Evolutionary conservation across 2,113 vertebrate genomes (phyloP).

Genomic region (Tapirus terrestris): DNA sequence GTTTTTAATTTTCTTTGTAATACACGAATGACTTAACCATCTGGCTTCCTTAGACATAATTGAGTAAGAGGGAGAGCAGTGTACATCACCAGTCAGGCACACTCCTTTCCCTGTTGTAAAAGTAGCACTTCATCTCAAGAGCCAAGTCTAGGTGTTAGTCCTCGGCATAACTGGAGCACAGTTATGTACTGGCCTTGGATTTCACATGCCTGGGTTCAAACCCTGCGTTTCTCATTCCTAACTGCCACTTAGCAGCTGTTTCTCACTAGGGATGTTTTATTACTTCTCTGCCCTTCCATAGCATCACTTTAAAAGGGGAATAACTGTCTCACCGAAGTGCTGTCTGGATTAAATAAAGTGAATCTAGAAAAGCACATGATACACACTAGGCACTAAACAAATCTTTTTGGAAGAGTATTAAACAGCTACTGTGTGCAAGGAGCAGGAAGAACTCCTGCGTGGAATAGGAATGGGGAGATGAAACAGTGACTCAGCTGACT

Average conservation of each 20-base stretch:
- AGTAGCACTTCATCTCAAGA: not conserved
- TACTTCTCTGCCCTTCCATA: not conserved
- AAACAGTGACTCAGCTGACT: not conserved
- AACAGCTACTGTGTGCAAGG: not conserved
- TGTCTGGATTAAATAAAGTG: not conserved
- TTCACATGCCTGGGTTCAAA: not conserved
- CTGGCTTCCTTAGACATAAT: not conserved
- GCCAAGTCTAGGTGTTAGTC: not conserved
- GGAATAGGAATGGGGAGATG: not conserved
- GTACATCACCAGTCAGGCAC: not conserved
- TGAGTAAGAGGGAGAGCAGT: not conserved
- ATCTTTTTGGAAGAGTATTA: not conserved
- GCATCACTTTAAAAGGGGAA: not conserved
- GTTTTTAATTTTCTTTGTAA: conserved; percentile 26
- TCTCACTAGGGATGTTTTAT: not conserved
- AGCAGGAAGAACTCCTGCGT: not conserved
- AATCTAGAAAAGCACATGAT: not conserved
- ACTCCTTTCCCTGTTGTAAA: not conserved
- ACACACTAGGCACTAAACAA: not conserved
- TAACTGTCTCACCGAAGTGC: not conserved
- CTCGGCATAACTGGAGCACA: not conserved
- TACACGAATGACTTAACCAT: conserved; percentile 1
- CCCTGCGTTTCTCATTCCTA: not conserved
- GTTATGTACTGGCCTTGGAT: not conserved
- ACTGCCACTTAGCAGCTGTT: not conserved